phyloP scores from a whole-genome alignment of 2,113 vertebrate genomes.

The cattle (Bos taurus) region ARS-UCD2.0 NC_037337.1:58366501-58367000 shows the following conservation, averaged over 20 bases:
- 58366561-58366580: neutral
- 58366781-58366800: slow-evolving; percentile 68
- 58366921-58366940: neutral
- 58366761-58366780: slow-evolving; percentile 58
- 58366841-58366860: slow-evolving; percentile 43
- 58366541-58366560: neutral
- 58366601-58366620: neutral
- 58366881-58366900: neutral
- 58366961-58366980: fast-evolving
- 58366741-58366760: neutral
- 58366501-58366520: neutral
- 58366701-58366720: neutral
- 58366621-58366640: neutral
- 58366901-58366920: neutral
- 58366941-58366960: neutral
- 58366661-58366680: neutral
- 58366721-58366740: slow-evolving; percentile 4
- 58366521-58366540: neutral
- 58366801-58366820: slow-evolving; percentile 57
- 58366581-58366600: neutral
- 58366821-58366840: slow-evolving; percentile 11
- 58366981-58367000: fast-evolving
- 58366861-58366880: slow-evolving; percentile 41
- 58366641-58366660: neutral
- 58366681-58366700: slow-evolving; percentile 12